Evolutionary conservation across 2,113 vertebrate species (phyloP), one percentile per base, ranked within the genome.

Genomic region (Scartelaos histophorus): DNA sequence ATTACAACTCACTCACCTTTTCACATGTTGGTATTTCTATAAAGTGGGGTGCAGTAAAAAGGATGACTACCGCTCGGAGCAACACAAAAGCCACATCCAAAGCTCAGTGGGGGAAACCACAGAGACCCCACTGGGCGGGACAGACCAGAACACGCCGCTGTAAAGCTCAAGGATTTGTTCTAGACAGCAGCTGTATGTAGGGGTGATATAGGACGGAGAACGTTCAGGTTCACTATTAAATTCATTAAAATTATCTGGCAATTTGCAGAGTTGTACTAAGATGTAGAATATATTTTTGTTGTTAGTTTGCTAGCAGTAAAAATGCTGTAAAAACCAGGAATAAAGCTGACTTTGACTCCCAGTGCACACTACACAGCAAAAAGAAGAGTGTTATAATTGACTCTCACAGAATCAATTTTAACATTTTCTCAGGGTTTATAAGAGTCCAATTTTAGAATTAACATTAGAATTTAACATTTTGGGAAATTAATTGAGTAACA

Each of bases 31-130:
- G 56, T 66, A 67, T 72, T 83, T 80, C 79, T 80, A 88, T 71
- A 80, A 79, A 58, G 66, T 66, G 67, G 76, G 49, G 64, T 86
- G 80, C 85, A 91, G 86, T 86, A 69, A 87, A 76, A 82, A 74
- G 78, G 79, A 85, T 80, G 83, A 89, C 80, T 82, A 81, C 73
- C 49, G n/a, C 60, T 84, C 86, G 1, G 7, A 47, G 17, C 73
- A 70, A 82, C 75, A 78, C 83, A 86, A 82, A 90, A 90, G 22
- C 83, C 84, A 78, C 79, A 87, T 84, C 77, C 79, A 83, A 87
- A 67, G 82, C 71, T 78, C 73, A 82, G 83, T 75, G 81, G 79
- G 78, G 85, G 89, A 89, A 89, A 60, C 86, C 89, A 85, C 86
- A 87, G 87, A 86, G 84, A 89, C 85, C 81, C 82, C 85, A 78